phyloP scores from a whole-genome alignment of 2,888 invertebrate genomes.

The Tachystola acroxantha region DNA sequence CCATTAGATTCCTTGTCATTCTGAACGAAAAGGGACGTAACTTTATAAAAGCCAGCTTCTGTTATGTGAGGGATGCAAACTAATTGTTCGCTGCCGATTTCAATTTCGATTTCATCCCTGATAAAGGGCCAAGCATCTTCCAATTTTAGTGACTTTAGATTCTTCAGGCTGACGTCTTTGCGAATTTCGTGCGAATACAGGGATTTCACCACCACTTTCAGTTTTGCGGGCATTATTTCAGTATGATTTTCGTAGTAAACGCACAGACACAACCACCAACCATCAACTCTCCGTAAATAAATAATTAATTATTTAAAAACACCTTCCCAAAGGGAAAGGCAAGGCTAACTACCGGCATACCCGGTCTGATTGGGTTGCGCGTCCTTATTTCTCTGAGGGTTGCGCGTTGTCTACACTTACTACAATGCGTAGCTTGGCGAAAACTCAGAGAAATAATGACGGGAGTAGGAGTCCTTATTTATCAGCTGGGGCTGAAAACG shows the following conservation, averaged over 20 bases:
- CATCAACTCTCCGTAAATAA: too few relatives aligned
- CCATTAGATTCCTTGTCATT: constrained; percentile 67
- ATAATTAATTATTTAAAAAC: too few relatives aligned
- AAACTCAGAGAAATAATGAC: too few relatives aligned
- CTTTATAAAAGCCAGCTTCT: constrained; percentile 68
- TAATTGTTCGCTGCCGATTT: constrained; percentile 69
- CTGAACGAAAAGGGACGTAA: constrained; percentile 67
- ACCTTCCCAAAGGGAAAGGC: not conserved
- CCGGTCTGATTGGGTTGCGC: too few relatives aligned
- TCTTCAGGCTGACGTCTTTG: constrained; percentile 69
- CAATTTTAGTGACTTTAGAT: constrained; percentile 62
- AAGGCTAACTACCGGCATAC: not conserved
- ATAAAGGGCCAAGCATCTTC: constrained; percentile 76
- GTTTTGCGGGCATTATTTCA: constrained; percentile 66
- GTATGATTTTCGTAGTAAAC: not conserved
- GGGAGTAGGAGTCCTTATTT: too few relatives aligned
- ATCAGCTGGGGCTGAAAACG: too few relatives aligned
- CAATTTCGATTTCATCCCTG: constrained; percentile 71
- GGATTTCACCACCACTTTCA: constrained; percentile 70
- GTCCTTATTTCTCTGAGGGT: too few relatives aligned
- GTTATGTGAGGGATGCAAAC: constrained; percentile 74
- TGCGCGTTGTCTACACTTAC: too few relatives aligned
- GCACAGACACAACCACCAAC: not conserved
- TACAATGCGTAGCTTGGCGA: too few relatives aligned
- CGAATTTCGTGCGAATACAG: constrained; percentile 71